Conservation (phyloP, 2,797 vertebrate species). For the Cephalopachus bancanus region DNA sequence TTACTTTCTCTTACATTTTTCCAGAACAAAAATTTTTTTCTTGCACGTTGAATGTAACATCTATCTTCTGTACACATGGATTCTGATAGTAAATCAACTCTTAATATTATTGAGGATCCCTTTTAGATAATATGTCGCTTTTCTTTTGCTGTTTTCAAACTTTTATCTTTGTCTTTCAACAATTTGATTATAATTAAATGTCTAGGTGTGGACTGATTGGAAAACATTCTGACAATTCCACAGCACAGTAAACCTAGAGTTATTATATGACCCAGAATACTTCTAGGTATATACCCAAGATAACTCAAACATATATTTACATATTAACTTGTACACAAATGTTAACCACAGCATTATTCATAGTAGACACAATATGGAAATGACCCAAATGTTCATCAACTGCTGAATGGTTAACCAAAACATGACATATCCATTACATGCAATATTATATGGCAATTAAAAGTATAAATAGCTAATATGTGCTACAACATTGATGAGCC, state of each 20-base stretch:
- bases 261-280: not conserved
- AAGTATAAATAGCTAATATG: not conserved
- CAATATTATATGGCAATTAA: not conserved
- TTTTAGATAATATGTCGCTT: not conserved
- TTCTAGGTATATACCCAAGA: not conserved
- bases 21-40: not conserved
- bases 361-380: not conserved
- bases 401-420: not conserved
- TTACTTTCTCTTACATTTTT: not conserved
- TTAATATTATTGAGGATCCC: not conserved
- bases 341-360: not conserved
- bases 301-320: not conserved
- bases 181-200: not conserved
- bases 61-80: not conserved
- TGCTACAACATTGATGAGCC: not conserved
- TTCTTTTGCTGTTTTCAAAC: not conserved
- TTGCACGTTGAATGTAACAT: not conserved
- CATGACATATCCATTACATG: not conserved
- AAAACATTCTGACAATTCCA: not conserved
- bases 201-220: not conserved
- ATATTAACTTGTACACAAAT: not conserved
- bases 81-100: not conserved
- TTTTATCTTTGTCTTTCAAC: not conserved
- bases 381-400: not conserved
- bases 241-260: not conserved